Evolutionary conservation across 1,140 invertebrate genomes (phyloP), one percentile per base, ranked within the genome.

Genomic region (Conopomorpha cramerella): DNA sequence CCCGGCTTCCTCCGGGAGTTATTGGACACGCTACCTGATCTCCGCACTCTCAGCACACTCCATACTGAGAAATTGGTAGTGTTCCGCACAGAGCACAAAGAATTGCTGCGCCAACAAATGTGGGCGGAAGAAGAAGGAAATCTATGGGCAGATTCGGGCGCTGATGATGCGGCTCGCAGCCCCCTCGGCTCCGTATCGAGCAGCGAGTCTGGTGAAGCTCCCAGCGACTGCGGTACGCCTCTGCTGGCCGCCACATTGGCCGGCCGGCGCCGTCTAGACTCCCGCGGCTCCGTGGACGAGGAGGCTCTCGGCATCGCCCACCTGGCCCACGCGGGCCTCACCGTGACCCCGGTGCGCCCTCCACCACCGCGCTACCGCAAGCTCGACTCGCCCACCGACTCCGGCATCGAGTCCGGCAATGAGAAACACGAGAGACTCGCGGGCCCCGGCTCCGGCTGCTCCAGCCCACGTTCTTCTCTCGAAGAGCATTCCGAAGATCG

Each of bases 31-130:
- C 91, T 97, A 37, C 94, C 95, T 1, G 96, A 98, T 77, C 81
- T 98, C 45, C 83, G 95, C 42, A 98, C 95, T 0, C 77, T 98
- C 25, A 98, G 97, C 77, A 96, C 95, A 2, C 82, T 98, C 8
- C 96, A 98, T 63, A 96, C 94, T 0, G 96, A 98, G 61, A 98
- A 98, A 64, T 79, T 97, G 16, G 81, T 98, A 10, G 94, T 95
- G 1, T 95, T 93, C 76, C 92, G 93, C 56, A 91, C 91, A 12
- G 89, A 93, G 63, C 89, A 92, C 52, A 91, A 91, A 59, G 89
- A 91, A 50, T 81, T 89, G 51, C 71, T 89, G 44, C 82, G 89
- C 33, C 87, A 89, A 42, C 82, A 85, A 38, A 80, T 83, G 79
- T 84, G 82, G 83, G 77, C 79, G 29, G 79, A 81, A 51, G 84